Evolutionary conservation across 2,113 vertebrate species (phyloP).

Genomic region (Tragulus kanchil): DNA sequence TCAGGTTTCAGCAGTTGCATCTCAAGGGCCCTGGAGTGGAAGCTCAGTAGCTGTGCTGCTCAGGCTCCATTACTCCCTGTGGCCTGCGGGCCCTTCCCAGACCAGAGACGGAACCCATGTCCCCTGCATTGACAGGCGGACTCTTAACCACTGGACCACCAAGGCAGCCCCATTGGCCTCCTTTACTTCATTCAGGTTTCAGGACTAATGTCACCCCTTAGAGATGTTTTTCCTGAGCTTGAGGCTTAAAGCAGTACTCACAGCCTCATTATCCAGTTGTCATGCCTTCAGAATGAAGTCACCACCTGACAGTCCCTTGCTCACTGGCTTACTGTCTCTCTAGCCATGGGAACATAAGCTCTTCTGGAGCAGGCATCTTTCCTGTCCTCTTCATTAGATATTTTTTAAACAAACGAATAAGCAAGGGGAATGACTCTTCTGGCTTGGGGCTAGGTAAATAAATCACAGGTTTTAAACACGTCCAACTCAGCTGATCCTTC

Average conservation of each 20-base stretch:
- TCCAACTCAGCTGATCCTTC: background rate
- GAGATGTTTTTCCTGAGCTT: background rate
- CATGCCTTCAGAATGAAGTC: background rate
- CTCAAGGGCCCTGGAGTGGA: background rate
- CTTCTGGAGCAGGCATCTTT: background rate
- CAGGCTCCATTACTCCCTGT: background rate
- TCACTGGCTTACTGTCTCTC: background rate
- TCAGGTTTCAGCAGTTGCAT: background rate
- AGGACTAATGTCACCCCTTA: background rate
- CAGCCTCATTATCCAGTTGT: background rate
- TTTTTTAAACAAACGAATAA: conserved; percentile 30
- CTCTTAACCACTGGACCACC: background rate
- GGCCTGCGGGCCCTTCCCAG: background rate
- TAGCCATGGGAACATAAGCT: background rate
- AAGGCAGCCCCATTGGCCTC: background rate
- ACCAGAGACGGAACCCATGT: background rate
- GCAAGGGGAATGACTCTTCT: background rate
- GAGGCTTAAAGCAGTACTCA: background rate
- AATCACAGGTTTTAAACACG: background rate
- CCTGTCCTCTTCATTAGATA: background rate
- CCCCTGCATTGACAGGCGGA: background rate
- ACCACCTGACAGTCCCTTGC: background rate
- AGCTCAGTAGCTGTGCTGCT: background rate
- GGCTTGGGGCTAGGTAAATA: background rate
- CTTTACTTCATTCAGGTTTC: background rate